A percentile compares a stretch with the other conserved stretches of the same genome.
Evolutionary conservation across 2,888 invertebrate species (phyloP).

Genomic region (Agrochola lota): DNA sequence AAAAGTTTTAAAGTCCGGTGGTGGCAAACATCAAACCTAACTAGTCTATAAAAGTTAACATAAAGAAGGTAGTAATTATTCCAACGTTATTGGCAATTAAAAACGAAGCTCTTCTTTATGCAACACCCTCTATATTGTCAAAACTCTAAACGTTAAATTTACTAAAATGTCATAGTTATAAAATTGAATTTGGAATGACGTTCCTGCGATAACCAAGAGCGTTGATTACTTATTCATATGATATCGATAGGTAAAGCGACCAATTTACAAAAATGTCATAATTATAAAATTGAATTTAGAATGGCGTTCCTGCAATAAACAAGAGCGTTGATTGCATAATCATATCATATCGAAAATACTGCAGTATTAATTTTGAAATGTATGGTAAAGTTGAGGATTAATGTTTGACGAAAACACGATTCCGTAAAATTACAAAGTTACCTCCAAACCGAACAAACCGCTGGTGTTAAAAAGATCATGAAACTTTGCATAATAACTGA

Average conservation of each 20-base stretch:
- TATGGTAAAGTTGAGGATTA: too few species aligned
- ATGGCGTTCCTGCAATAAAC: neutral
- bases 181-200: neutral
- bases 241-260: neutral
- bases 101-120: neutral
- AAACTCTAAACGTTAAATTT: neutral
- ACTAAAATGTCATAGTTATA: too few species aligned
- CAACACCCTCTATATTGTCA: neutral
- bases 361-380: too few species aligned
- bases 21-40: slow-evolving; percentile 10
- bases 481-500: too few species aligned
- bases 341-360: neutral
- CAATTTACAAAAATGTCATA: neutral
- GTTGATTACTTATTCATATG: too few species aligned
- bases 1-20: neutral
- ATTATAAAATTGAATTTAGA: neutral
- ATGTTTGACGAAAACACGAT: too few species aligned
- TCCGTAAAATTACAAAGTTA: too few species aligned
- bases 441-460: too few species aligned
- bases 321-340: neutral
- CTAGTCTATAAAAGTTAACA: slow-evolving; percentile 33
- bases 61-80: slow-evolving; percentile 17
- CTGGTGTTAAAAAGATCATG: too few species aligned
- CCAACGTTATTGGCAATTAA: neutral
- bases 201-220: neutral